Base-by-base conservation (phyloP, 92 coral and sea anemone species). In the Phymanthus crucifer region DNA sequence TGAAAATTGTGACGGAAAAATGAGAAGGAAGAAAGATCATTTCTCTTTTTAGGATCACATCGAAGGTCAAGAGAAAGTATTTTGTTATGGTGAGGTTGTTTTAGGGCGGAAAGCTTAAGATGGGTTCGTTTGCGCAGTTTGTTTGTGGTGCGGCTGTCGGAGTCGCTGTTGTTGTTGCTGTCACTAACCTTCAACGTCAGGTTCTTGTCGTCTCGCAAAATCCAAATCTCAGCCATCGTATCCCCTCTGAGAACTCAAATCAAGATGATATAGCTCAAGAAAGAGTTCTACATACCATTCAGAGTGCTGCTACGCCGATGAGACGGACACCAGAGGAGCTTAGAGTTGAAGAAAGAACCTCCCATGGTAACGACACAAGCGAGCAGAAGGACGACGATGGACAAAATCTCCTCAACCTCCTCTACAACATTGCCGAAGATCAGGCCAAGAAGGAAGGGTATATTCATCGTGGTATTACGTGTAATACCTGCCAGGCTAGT, bases 401-500 rank as follows among this genome's bases (percentile, higher is more conserved):
- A 1, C 94, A 93, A 65, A 87, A 84, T 50, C 87, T 95, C 33
- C 75, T 95, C 67, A 90, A 89, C 71, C 81, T 95, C 21, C 92
- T 95, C 19, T 95, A 86, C 84, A 88, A 93, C 68, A 84, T 95
- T 37, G 93, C 99, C 21, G 97, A 91, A 72, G 98, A 95, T 82
- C 99, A 95, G 83, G 96, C 98, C 19, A 86, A 84, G 33, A 88
- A 90, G 67, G 99, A 95, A 33, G 94, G 99, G 4, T 91, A 86
- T 67, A 85, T 95, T 40, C 99, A 95, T 69, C 99, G 99, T 40
- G 99, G 99, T 7, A 95, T 95, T 31, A 93, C 99, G 38, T 95
- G 99, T 50, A 95, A 95, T 78, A 84, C 90, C 36, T 95, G 99
- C 78, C 94, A 93, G 31, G 89, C 91, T 32, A 95, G 96, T 66